Base-by-base conservation (phyloP, 2,113 vertebrate species). In the Naja naja region DNA sequence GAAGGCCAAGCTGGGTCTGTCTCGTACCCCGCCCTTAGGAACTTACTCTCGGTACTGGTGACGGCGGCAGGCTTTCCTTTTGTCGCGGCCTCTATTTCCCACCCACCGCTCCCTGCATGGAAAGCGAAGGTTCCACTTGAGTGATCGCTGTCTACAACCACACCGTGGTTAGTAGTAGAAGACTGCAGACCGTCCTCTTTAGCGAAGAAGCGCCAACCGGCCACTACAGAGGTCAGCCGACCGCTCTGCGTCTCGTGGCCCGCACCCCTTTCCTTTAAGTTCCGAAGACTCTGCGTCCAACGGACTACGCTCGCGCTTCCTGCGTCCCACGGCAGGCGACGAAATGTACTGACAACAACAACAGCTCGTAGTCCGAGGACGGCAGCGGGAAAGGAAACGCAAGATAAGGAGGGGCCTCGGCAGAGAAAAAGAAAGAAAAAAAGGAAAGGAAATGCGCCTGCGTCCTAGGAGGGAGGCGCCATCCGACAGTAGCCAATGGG, bases 291-390 rank as follows among this genome's bases (percentile, higher is more conserved):
- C 58, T 90, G 27, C 53, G 60, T 58, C 85, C 85, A 85, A 90
- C 85, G 81, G 55, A 54, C 93, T 43, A 81, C 69, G 85, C 91
- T 87, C 81, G 90, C 88, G 81, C 47, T 53, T 39, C 54, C 55
- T 25, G 11, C 25, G 43, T 49, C 30, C 94, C 94, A 85, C 86
- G 88, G 93, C 91, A n/a, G 93, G 91, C 93, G 89, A n/a, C 86
- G 30, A 90, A 55, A 3, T 93, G 89, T 55, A 92, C 91, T 93
- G 93, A 95, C 93, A 96, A 94, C 93, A 96, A 94, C 96, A 95
- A 96, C 93, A 94, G 91, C 90, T 64, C 43, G 85, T 88, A 60
- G 89, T 30, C 47, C 85, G 45, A 92, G 88, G 20, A 87, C 89
- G 92, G 90, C 60, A 52, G 86, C 11, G 27, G 53, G 9, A 55